These are phyloP conservation scores for Macrotrachela quadricornifera DNA, from an alignment of 1,140 invertebrate species.

Conservation along the genomic window DNA sequence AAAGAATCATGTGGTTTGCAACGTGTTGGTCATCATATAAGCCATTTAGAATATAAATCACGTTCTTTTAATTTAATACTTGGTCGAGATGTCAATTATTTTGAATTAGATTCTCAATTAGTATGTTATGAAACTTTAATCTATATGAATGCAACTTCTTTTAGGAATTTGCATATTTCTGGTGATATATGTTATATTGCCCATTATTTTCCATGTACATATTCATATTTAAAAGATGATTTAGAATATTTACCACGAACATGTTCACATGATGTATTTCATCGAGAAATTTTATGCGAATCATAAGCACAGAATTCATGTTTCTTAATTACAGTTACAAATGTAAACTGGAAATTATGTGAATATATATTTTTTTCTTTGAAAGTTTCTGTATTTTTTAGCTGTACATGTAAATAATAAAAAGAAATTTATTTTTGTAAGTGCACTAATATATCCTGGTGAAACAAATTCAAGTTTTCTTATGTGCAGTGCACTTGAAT, in stretches of 20 bases:
- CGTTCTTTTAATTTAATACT: too few relatives aligned
- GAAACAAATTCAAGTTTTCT: constrained; percentile 71
- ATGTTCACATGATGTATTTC: constrained; percentile 31
- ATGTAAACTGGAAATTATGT: constrained; percentile 30
- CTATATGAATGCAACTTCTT: too few relatives aligned
- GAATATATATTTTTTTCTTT: neutral
- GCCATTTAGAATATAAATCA: too few relatives aligned
- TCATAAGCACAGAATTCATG: constrained; percentile 62
- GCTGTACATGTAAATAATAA: constrained; percentile 12
- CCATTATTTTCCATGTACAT: constrained; percentile 89
- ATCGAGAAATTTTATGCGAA: constrained; percentile 47
- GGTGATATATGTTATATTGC: constrained; percentile 77
- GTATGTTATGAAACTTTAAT: too few relatives aligned
- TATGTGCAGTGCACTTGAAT: constrained; percentile 44
- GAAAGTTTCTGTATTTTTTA: too few relatives aligned
- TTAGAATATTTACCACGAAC: neutral
- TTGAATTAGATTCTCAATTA: too few relatives aligned
- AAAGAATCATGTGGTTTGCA: constrained; percentile 19
- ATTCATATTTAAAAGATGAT: constrained; percentile 47
- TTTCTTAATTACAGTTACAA: constrained; percentile 56
- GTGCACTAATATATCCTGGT: constrained; percentile 61
- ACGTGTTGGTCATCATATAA: constrained; percentile 22
- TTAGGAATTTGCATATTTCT: constrained; percentile 49
- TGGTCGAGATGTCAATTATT: too few relatives aligned
- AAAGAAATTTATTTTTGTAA: constrained; percentile 43